Evolutionary conservation across 2,888 invertebrate genomes (phyloP).

Genomic region (Xylota segnis): DNA sequence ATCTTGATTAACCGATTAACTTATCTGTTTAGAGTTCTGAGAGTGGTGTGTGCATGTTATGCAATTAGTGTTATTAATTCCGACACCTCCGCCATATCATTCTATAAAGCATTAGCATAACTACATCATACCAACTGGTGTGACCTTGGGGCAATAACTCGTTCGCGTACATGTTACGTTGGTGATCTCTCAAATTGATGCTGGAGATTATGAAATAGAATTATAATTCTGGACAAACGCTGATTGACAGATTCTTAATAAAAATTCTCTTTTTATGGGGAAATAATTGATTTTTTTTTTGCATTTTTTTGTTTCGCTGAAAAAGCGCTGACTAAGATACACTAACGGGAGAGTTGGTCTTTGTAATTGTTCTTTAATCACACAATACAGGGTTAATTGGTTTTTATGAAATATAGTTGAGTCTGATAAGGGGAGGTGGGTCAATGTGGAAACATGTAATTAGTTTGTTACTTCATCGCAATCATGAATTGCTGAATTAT

Average conservation of each 20-base stretch:
- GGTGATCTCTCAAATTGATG: slow-evolving; percentile 46
- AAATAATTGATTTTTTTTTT: slow-evolving; percentile 37
- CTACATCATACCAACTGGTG: neutral
- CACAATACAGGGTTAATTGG: slow-evolving; percentile 48
- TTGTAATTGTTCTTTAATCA: slow-evolving; percentile 34
- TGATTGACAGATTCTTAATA: slow-evolving; percentile 69
- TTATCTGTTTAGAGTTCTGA: slow-evolving; percentile 43
- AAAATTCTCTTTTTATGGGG: slow-evolving; percentile 48
- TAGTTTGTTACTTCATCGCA: neutral
- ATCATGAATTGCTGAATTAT: neutral
- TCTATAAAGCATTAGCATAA: slow-evolving; percentile 45
- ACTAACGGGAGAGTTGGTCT: neutral
- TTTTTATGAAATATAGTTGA: slow-evolving; percentile 22
- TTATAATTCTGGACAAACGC: slow-evolving; percentile 49
- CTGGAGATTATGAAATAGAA: slow-evolving; percentile 57
- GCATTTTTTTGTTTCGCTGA: neutral
- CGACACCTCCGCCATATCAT: slow-evolving; percentile 66
- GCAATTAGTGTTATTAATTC: slow-evolving; percentile 71
- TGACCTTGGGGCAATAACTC: slow-evolving; percentile 54
- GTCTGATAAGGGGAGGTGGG: slow-evolving; percentile 10
- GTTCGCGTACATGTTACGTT: slow-evolving; percentile 30
- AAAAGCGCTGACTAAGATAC: slow-evolving; percentile 38
- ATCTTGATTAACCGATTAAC: slow-evolving; percentile 74
- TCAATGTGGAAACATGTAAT: slow-evolving; percentile 17
- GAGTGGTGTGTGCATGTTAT: slow-evolving; percentile 46